A percentile compares a stretch with the other conserved stretches of the same genome.
Conservation (phyloP, 1,140 invertebrate genomes). For the Linepithema humile region DNA sequence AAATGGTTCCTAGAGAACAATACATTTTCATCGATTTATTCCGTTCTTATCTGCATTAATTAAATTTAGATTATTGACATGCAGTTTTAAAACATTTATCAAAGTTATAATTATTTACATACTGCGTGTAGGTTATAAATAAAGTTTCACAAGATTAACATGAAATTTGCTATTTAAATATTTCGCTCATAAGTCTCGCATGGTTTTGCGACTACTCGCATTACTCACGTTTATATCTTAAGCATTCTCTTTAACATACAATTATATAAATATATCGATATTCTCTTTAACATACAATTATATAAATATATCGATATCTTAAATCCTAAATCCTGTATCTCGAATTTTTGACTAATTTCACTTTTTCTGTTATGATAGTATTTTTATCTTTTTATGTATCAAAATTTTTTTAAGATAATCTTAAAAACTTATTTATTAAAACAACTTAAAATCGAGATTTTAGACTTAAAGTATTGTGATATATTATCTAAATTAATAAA, state of each 20-base stretch:
- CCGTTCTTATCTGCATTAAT: neutral
- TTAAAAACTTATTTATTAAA: too few relatives aligned
- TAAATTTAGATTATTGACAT: neutral
- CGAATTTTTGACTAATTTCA: too few relatives aligned
- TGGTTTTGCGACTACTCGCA: neutral
- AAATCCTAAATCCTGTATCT: too few relatives aligned
- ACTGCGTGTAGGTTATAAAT: neutral
- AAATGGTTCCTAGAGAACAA: neutral
- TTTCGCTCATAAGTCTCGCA: neutral
- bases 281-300: neutral
- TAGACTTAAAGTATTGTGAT: too few relatives aligned
- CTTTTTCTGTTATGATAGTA: too few relatives aligned
- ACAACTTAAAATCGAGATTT: too few relatives aligned
- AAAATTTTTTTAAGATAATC: too few relatives aligned
- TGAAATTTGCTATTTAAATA: slow-evolving; percentile 27
- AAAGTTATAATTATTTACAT: neutral
- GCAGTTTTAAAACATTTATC: neutral
- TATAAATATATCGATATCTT: neutral
- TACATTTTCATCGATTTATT: neutral
- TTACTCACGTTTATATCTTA: neutral
- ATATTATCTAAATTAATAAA: too few relatives aligned
- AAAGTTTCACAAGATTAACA: slow-evolving; percentile 1
- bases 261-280: neutral
- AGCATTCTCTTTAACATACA: neutral
- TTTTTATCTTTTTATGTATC: too few relatives aligned